Base-by-base conservation (phyloP, 2,797 vertebrate genomes). In the Argyrosomus regius region DNA sequence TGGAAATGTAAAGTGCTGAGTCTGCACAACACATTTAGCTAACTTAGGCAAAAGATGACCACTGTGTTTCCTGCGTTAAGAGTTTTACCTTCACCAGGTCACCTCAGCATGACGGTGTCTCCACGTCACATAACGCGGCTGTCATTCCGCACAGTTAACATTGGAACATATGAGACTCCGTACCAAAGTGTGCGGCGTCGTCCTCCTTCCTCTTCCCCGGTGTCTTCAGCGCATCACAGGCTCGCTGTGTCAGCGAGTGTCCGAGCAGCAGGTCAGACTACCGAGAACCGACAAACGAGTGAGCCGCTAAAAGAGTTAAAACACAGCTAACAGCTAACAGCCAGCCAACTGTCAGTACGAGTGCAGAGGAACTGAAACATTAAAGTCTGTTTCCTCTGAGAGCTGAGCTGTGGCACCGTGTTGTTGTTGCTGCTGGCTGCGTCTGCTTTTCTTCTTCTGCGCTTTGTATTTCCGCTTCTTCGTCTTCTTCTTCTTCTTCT, bases 171-270 rank as follows among this genome's bases (percentile, higher is more conserved):
- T 35, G 35, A 35, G 8, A 39, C 2, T 35, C 10, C 52, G 4
- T 69, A 80, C 69, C 76, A 9, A 1, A 22, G 24, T n/a, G 1
- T 48, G 24, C 18, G 10, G 58, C 60, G 72, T 49, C 28, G 58
- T 7, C 0, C 4, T 66, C 54, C 60, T 49, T 68, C 48, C 57
- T n/a, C 5, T 2, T 14, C 2, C 35, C 8, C 2, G 35, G 35
- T 39, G 52, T 58, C 59, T 20, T 85, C 74, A 68, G 73, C 54
- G 76, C 68, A 73, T 78, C 39, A 73, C 71, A 59, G 3, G 24
- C 46, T 4, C 28, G 71, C 58, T 41, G 43, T 59, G 64, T 87
- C 77, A 68, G 63, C 72, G 66, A 22, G 57, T 41, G 22, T 31
- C 28, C 22, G 18, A 43, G 26, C 68, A 53, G 16, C n/a, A 59